Evolutionary conservation across 2,113 vertebrate species (phyloP).

Genomic region (Guaruba guarouba): DNA sequence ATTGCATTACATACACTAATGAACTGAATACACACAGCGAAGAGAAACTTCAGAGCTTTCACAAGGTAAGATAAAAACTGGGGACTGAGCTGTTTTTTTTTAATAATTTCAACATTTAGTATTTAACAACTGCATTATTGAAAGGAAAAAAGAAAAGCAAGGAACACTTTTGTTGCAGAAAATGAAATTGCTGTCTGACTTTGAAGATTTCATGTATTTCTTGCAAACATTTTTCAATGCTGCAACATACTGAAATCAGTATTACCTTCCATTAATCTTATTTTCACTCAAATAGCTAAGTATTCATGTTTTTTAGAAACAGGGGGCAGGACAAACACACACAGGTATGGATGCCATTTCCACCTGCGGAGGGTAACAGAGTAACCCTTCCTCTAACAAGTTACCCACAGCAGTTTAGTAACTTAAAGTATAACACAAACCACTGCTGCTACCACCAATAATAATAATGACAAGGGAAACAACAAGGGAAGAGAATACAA

Average conservation of each 20-base stretch:
- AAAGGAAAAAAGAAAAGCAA: neutral
- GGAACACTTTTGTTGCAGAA: neutral
- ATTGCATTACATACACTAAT: neutral
- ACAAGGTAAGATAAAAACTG: neutral
- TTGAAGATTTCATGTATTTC: neutral
- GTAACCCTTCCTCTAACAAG: neutral
- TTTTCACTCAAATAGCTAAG: neutral
- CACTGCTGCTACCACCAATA: no score
- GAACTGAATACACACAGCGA: rapidly evolving
- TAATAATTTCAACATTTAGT: neutral
- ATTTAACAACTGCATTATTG: neutral
- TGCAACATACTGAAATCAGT: neutral
- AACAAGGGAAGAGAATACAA: no score
- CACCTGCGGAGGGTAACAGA: neutral
- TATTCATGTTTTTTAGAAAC: neutral
- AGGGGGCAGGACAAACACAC: neutral
- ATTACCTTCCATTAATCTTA: neutral
- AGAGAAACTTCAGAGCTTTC: neutral
- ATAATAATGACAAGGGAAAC: no score
- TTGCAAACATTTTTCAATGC: neutral
- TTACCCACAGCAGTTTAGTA: neutral
- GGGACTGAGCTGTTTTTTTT: neutral
- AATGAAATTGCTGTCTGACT: neutral
- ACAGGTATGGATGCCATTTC: neutral
- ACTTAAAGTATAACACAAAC: no score